phyloP scores from a whole-genome alignment of 2,113 vertebrate genomes.

The Barbus barbus region DNA sequence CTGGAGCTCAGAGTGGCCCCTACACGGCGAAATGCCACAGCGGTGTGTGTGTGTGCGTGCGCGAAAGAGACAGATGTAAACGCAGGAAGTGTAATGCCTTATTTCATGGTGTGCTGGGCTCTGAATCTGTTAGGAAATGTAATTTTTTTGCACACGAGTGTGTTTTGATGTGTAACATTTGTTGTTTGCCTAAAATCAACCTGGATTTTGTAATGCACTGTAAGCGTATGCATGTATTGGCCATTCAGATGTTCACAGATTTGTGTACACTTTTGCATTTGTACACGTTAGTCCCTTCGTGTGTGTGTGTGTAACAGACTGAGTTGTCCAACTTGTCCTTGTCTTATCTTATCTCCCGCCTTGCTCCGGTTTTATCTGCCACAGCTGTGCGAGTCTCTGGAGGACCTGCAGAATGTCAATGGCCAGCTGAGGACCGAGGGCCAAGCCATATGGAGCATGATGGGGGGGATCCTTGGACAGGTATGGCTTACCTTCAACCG shows the following conservation, averaged over 20 bases:
- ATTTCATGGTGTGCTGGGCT: constrained; percentile 25
- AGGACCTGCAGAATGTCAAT: constrained; percentile 93
- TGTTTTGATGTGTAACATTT: background rate
- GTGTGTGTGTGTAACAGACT: background rate
- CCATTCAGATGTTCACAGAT: background rate
- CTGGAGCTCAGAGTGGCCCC: constrained; percentile 48
- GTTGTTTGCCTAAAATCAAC: background rate
- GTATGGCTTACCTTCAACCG: constrained; percentile 75
- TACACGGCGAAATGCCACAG: constrained; percentile 51
- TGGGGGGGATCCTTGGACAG: constrained; percentile 92
- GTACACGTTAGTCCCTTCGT: background rate
- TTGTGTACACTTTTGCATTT: background rate
- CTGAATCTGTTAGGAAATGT: background rate
- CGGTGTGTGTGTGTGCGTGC: constrained; percentile 11
- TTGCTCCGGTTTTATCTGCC: constrained; percentile 55
- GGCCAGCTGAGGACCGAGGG: constrained; percentile 90
- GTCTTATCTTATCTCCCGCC: constrained; percentile 49
- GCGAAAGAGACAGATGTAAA: background rate
- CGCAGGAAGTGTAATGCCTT: background rate
- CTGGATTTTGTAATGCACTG: background rate
- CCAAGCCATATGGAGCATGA: constrained; percentile 89
- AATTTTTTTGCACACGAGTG: background rate
- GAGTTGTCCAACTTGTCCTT: constrained; percentile 47
- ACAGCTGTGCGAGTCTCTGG: constrained; percentile 93
- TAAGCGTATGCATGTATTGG: background rate